Evolutionary conservation across 2,888 invertebrate genomes (phyloP).

Genomic region (Drosophila picticornis): DNA sequence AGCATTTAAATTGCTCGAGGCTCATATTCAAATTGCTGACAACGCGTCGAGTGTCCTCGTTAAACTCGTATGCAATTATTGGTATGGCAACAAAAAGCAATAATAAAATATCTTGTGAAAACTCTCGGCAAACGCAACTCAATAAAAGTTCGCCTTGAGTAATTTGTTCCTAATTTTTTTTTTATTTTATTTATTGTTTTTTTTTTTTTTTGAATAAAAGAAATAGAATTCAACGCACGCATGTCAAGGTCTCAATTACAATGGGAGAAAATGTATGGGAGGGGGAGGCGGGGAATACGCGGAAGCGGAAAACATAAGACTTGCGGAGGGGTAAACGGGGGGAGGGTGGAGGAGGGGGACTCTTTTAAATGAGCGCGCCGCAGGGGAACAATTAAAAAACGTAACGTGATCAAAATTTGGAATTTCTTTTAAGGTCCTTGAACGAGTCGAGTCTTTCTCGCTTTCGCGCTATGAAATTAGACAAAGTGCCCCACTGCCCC

Average conservation of each 20-base stretch:
- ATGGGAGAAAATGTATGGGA: conserved; percentile 1
- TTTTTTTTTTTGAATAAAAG: conserved; percentile 22
- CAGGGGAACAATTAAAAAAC: conserved; percentile 81
- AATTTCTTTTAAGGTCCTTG: conserved; percentile 76
- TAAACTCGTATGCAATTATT: conserved; percentile 51
- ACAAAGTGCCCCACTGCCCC: conserved; percentile 56
- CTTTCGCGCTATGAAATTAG: conserved; percentile 68
- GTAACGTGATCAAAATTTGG: conserved; percentile 81
- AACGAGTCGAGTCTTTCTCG: conserved; percentile 39
- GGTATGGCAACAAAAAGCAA: conserved; percentile 27
- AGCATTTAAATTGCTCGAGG: conserved; percentile 65
- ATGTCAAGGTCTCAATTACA: conserved; percentile 71
- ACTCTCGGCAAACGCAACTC: conserved; percentile 46
- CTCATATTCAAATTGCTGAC: neutral
- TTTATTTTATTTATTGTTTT: neutral
- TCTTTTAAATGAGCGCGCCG: conserved; percentile 74
- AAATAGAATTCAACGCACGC: conserved; percentile 43
- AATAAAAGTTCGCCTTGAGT: conserved; percentile 67
- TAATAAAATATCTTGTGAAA: conserved; percentile 38
- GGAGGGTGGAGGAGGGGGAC: neutral
- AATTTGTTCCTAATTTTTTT: conserved; percentile 48
- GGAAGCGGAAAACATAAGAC: neutral
- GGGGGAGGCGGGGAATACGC: neutral
- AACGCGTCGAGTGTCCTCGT: conserved; percentile 49
- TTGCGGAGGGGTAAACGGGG: neutral